A percentile compares a stretch with the other conserved stretches of the same genome.
These are phyloP conservation scores for Lithophane ornitopus DNA, from an alignment of 2,888 invertebrate species.

Conservation along the genomic window DNA sequence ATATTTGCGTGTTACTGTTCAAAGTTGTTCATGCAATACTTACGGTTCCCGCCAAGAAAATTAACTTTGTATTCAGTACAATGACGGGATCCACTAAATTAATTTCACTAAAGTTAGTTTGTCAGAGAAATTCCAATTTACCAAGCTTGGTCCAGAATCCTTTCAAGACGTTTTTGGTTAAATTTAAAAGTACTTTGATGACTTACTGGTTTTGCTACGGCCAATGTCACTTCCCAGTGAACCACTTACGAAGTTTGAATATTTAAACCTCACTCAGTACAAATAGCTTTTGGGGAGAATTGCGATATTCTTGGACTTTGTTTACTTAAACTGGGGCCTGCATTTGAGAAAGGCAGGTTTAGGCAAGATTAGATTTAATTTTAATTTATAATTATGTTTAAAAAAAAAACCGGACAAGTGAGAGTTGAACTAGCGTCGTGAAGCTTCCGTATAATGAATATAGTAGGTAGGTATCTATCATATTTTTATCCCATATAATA, in stretches of 20 bases:
- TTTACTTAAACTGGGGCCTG: conserved; percentile 28
- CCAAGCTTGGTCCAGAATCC: conserved; percentile 69
- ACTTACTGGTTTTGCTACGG: conserved; percentile 60
- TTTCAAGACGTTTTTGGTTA: conserved; percentile 66
- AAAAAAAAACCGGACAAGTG: too few relatives aligned
- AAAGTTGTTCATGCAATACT: conserved; percentile 62
- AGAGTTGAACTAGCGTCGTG: too few relatives aligned
- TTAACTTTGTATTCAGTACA: conserved; percentile 78
- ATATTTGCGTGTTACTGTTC: conserved; percentile 47
- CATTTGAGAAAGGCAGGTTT: conserved; percentile 3
- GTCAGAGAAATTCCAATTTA: conserved; percentile 76
- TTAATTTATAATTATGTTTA: neutral
- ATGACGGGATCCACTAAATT: conserved; percentile 79
- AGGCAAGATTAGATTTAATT: neutral
- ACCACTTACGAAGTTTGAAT: conserved; percentile 65
- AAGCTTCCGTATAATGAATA: too few relatives aligned
- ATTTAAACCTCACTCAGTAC: conserved; percentile 60
- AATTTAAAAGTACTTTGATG: conserved; percentile 66
- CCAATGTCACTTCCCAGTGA: conserved; percentile 60
- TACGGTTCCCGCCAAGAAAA: conserved; percentile 71
- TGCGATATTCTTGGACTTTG: conserved; percentile 48
- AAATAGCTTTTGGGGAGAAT: conserved; percentile 57
- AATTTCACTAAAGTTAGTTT: conserved; percentile 82
- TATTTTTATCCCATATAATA: too few relatives aligned
- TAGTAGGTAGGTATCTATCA: too few relatives aligned